Evolutionary conservation across 2,888 invertebrate species (phyloP).

Genomic region (Watsonalla binaria): DNA sequence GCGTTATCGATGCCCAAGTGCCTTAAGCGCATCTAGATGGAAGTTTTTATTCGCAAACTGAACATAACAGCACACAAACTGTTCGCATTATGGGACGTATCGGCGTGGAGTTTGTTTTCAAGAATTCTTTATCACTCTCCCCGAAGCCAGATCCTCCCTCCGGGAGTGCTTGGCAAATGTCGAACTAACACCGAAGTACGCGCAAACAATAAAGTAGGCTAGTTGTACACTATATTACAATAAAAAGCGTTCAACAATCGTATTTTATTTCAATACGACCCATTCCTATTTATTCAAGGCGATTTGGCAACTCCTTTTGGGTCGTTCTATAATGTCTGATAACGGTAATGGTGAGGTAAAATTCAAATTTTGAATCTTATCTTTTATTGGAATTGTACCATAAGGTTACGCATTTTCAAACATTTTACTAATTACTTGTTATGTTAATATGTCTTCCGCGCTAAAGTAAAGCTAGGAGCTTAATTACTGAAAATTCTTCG

Average conservation of each 20-base stretch:
- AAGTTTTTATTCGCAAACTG: constrained; percentile 21
- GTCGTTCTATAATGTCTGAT: no score
- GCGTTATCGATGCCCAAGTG: constrained; percentile 8
- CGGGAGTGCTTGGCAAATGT: constrained; percentile 21
- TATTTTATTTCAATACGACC: not conserved
- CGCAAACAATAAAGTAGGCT: constrained; percentile 14
- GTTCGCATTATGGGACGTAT: constrained; percentile 19
- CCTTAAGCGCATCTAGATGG: constrained; percentile 13
- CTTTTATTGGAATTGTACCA: no score
- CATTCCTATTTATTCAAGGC: no score
- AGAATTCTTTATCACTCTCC: constrained; percentile 12
- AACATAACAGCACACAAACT: constrained; percentile 13
- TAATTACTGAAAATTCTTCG: no score
- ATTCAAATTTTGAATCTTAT: no score
- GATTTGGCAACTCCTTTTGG: no score
- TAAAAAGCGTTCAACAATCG: not conserved
- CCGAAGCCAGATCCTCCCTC: constrained; percentile 23
- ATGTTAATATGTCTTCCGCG: no score
- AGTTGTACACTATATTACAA: not conserved
- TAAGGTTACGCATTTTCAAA: no score
- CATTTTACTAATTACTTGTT: no score
- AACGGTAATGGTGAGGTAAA: no score
- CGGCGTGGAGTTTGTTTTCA: constrained; percentile 15
- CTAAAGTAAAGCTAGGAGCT: no score
- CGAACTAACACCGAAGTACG: constrained; percentile 22